Percentiles rank a stretch among this genome's conserved stretches.
phyloP scores from a whole-genome alignment of 2,888 invertebrate genomes.

The Sipunculus nudus region DNA sequence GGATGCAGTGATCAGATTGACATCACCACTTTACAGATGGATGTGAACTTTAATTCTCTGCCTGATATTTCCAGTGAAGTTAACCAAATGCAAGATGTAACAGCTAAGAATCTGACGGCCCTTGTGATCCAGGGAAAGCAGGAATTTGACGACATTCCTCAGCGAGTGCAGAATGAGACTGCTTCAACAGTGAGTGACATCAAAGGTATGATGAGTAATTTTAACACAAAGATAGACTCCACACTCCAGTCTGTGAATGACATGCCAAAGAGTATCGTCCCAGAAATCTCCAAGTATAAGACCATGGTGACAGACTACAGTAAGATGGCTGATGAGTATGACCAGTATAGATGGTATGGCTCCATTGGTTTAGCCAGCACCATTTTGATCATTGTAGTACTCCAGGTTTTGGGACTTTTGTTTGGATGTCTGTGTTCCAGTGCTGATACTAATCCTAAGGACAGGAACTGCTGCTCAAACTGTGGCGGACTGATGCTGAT shows the following conservation, averaged over 20 bases:
- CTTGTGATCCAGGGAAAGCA: conserved; percentile 34
- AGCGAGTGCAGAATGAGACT: conserved; percentile 41
- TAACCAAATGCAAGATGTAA: conserved; percentile 1
- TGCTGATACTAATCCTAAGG: conserved; percentile 31
- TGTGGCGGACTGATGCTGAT: conserved; percentile 48
- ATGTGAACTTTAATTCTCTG: conserved; percentile 2
- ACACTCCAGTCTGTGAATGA: no score
- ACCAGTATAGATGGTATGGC: conserved; percentile 44
- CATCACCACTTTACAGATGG: neutral
- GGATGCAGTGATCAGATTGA: neutral
- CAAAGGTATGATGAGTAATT: no score
- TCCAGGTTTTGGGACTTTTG: conserved; percentile 43
- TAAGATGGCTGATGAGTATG: no score
- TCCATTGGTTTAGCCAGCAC: conserved; percentile 43
- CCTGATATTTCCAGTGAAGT: conserved; percentile 2
- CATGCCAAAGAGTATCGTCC: no score
- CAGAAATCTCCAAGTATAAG: no score
- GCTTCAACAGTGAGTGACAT: conserved; percentile 28
- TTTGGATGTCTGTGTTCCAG: conserved; percentile 39
- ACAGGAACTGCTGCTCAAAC: conserved; percentile 44
- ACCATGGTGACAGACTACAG: no score
- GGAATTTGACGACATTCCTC: conserved; percentile 42
- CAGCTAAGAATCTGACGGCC: neutral
- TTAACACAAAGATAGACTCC: no score
- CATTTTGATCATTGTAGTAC: conserved; percentile 39